Percentiles rank a stretch among this genome's conserved stretches.
Evolutionary conservation across 2,113 vertebrate genomes (phyloP).

Genomic region (Myodes glareolus): DNA sequence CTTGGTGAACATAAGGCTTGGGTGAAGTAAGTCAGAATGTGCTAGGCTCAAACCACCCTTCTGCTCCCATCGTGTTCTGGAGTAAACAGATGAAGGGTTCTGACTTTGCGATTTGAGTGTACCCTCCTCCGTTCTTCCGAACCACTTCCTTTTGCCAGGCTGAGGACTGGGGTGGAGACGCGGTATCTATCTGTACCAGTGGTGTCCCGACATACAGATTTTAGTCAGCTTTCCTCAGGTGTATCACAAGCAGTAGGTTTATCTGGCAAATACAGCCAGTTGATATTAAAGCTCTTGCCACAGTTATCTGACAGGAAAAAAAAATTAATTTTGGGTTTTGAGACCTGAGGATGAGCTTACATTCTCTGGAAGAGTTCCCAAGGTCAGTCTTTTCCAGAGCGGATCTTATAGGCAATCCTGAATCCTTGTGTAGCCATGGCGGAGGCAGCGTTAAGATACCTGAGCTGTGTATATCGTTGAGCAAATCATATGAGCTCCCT

Average conservation of each 20-base stretch:
- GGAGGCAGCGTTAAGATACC: not conserved
- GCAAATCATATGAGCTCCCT: conserved; percentile 2
- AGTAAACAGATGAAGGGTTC: not conserved
- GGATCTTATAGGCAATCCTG: not conserved
- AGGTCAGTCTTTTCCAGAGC: not conserved
- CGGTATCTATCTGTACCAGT: not conserved
- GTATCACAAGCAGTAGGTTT: not conserved
- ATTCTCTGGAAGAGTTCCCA: not conserved
- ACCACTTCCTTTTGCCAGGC: not conserved
- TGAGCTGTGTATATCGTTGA: not conserved
- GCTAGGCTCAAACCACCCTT: not conserved
- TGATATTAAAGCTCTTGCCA: not conserved
- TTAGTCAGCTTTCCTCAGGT: not conserved
- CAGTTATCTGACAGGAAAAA: conserved; percentile 14
- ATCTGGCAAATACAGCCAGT: not conserved
- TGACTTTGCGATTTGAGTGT: not conserved
- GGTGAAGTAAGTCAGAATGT: not conserved
- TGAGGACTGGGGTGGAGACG: not conserved
- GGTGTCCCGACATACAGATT: not conserved
- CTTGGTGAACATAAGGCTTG: not conserved
- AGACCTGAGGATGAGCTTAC: not conserved
- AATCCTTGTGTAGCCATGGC: not conserved
- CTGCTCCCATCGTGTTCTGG: not conserved
- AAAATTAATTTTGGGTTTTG: not conserved
- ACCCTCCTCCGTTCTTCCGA: not conserved